Conservation (phyloP, 37 sponge, comb jelly and placozoan genomes). For the Ephydatia muelleri region DNA sequence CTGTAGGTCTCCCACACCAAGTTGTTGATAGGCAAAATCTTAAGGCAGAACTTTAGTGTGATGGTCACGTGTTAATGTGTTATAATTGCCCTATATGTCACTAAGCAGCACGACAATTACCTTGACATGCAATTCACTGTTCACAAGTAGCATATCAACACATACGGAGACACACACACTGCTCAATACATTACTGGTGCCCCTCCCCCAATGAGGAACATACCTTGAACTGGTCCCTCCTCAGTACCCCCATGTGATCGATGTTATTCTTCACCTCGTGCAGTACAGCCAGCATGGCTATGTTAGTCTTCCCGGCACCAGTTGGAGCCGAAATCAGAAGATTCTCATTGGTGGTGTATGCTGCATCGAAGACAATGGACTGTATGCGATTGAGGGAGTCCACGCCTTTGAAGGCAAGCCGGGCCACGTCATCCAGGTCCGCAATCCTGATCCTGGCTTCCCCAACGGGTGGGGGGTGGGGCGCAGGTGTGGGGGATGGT, state of each 20-base stretch:
- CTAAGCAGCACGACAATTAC: too few species aligned
- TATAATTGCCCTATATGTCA: too few species aligned
- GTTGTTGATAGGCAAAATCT: too few species aligned
- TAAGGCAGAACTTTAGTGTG: too few species aligned
- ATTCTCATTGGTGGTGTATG: slow-evolving; percentile 93
- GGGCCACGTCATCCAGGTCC: slow-evolving; percentile 72
- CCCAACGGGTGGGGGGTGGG: slow-evolving; percentile 59
- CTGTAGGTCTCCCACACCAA: too few species aligned
- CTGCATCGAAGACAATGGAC: slow-evolving; percentile 83
- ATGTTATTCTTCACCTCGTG: slow-evolving; percentile 79
- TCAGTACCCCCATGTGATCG: slow-evolving; percentile 64
- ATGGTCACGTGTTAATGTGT: too few species aligned
- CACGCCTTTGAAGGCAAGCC: slow-evolving; percentile 69
- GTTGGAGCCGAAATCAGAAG: slow-evolving; percentile 96
- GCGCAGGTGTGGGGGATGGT: slow-evolving; percentile 68
- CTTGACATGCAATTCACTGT: too few species aligned
- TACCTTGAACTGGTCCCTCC: slow-evolving; percentile 93
- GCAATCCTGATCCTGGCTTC: slow-evolving; percentile 52
- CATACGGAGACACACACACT: background rate
- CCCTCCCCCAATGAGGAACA: background rate
- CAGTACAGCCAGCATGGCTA: slow-evolving; percentile 93
- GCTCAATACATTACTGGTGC: background rate
- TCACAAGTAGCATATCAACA: too few species aligned
- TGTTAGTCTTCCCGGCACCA: slow-evolving; percentile 99
- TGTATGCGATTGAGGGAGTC: slow-evolving; percentile 92